These are phyloP conservation scores for Pogonomyrmex barbatus DNA, from an alignment of 1,140 invertebrate genomes.

Conservation along the genomic window DNA sequence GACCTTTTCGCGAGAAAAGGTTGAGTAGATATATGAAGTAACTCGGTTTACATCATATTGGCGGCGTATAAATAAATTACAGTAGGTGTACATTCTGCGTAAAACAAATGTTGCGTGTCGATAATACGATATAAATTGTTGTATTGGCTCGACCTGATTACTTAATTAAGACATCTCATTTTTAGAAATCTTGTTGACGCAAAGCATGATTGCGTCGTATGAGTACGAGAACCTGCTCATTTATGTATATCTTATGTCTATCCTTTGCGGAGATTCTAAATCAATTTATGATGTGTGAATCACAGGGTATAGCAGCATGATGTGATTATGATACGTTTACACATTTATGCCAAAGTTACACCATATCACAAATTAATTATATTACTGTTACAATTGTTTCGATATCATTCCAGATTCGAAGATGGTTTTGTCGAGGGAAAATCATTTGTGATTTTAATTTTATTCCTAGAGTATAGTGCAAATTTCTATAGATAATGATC, in stretches of 20 bases:
- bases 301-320: neutral
- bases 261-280: neutral
- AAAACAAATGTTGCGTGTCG: slow-evolving; percentile 54
- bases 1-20: slow-evolving; percentile 50
- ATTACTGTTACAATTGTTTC: neutral
- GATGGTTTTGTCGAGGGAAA: too few species aligned
- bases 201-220: neutral
- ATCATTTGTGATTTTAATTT: slow-evolving; percentile 4
- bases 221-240: neutral
- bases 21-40: slow-evolving; percentile 45
- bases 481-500: neutral
- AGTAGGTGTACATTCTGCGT: slow-evolving; percentile 39
- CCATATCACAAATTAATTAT: slow-evolving; percentile 21
- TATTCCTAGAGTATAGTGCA: neutral
- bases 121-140: slow-evolving; percentile 23
- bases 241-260: slow-evolving; percentile 51
- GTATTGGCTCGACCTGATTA: slow-evolving; percentile 17
- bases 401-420: neutral
- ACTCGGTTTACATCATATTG: slow-evolving; percentile 36
- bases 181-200: slow-evolving; percentile 10
- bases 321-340: slow-evolving; percentile 2
- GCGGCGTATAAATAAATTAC: slow-evolving; percentile 45
- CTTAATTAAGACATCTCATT: slow-evolving; percentile 29
- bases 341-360: slow-evolving; percentile 48
- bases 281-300: neutral